These are phyloP conservation scores for Phataginus tricuspis DNA, from an alignment of 2,797 vertebrate species.

Conservation along the genomic window DNA sequence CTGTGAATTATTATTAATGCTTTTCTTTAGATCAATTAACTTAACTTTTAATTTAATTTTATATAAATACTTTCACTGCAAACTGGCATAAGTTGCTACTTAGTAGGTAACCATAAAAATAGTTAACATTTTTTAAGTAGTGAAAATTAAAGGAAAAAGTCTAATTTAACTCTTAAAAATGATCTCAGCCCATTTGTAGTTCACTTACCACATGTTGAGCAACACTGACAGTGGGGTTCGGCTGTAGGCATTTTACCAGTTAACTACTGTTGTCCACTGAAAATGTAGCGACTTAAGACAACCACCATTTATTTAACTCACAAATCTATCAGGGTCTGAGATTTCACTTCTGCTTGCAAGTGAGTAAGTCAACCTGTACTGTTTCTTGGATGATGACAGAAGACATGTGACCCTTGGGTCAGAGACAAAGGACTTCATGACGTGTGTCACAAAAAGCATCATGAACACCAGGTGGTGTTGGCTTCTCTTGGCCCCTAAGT, in stretches of 20 bases:
- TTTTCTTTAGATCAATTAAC: background rate
- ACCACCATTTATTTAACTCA: background rate
- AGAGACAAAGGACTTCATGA: background rate
- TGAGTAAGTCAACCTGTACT: background rate
- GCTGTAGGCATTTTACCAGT: background rate
- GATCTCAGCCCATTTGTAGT: background rate
- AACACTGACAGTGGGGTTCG: background rate
- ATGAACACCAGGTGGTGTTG: background rate
- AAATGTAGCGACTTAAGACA: background rate
- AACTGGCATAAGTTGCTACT: background rate
- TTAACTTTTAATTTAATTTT: conserved; percentile 2
- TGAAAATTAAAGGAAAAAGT: background rate
- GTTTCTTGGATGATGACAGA: background rate
- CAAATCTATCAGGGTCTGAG: background rate
- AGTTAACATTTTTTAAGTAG: background rate
- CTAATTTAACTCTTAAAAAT: background rate
- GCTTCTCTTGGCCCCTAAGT: background rate
- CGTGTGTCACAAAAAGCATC: background rate
- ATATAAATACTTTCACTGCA: background rate
- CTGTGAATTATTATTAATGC: background rate
- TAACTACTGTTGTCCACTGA: background rate
- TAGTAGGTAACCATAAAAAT: background rate
- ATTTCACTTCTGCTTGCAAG: background rate
- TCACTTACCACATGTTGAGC: background rate
- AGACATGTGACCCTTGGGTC: background rate